Evolutionary conservation across 1,140 invertebrate genomes (phyloP).

Genomic region (Caenorhabditis inopinata): DNA sequence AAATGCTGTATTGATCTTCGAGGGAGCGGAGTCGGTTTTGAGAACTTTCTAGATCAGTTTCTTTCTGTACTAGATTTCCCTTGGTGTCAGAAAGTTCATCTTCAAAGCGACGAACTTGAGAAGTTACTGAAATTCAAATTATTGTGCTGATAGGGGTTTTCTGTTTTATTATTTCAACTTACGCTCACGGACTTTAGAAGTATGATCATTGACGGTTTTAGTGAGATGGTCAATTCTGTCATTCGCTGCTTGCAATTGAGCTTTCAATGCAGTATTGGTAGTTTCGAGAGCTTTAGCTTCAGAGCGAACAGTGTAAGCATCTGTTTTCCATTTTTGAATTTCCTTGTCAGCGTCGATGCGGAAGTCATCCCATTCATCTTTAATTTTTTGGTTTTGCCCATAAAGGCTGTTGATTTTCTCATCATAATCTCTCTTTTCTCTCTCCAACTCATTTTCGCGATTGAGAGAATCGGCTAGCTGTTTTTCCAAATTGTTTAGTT

Average conservation of each 20-base stretch:
- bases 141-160: too few relatives aligned
- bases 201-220: conserved; percentile 65
- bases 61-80: conserved; percentile 48
- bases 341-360: conserved; percentile 64
- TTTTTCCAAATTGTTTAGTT: conserved; percentile 55
- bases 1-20: conserved; percentile 56
- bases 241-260: conserved; percentile 57
- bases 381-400: conserved; percentile 60
- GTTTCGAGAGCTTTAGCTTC: conserved; percentile 64
- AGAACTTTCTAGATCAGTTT: conserved; percentile 59
- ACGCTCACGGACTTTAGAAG: conserved; percentile 62
- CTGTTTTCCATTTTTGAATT: conserved; percentile 66
- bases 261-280: conserved; percentile 56
- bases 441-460: conserved; percentile 59
- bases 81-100: conserved; percentile 59
- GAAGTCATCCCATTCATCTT: conserved; percentile 62
- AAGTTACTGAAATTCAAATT: conserved; percentile 52
- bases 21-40: conserved; percentile 54
- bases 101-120: conserved; percentile 60
- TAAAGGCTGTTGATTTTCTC: conserved; percentile 55
- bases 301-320: conserved; percentile 58
- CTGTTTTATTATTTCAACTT: too few relatives aligned
- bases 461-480: conserved; percentile 62
- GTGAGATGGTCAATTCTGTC: conserved; percentile 60
- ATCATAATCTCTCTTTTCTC: conserved; percentile 59